Percentiles rank a stretch among this genome's conserved stretches.
Conservation (phyloP, 2,888 invertebrate genomes). For the Melipona beecheii region DNA sequence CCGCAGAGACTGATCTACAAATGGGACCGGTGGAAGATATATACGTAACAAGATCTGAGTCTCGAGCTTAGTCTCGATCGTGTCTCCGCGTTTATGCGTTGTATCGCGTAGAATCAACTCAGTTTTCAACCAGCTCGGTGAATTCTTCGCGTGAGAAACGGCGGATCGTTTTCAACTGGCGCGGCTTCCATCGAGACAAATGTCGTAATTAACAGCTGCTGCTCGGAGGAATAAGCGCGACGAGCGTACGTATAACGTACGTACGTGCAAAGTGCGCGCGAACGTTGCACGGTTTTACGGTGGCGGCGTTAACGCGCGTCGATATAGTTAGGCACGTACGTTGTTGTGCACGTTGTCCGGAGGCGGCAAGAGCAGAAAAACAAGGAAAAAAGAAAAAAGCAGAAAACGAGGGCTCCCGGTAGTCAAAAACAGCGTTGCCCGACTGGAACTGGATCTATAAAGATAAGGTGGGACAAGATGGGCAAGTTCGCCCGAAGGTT, state of each 20-base stretch:
- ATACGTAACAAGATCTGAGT: neutral
- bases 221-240: neutral
- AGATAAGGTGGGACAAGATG: constrained; percentile 52
- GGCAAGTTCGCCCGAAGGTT: constrained; percentile 12
- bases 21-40: neutral
- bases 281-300: constrained; percentile 9
- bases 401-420: constrained; percentile 32
- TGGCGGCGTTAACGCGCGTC: constrained; percentile 7
- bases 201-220: constrained; percentile 52
- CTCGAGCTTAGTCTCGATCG: neutral
- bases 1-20: constrained; percentile 15
- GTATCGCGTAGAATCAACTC: neutral
- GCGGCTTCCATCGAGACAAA: constrained; percentile 30
- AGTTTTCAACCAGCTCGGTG: neutral
- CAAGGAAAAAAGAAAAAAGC: neutral
- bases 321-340: too few relatives aligned
- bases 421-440: constrained; percentile 46
- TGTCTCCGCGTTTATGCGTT: constrained; percentile 20
- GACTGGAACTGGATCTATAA: constrained; percentile 58
- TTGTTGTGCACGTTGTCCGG: neutral
- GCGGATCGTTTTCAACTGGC: neutral
- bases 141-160: constrained; percentile 21
- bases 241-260: too few relatives aligned
- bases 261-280: neutral
- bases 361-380: neutral